Conservation (phyloP, 2,113 vertebrate genomes). For the Semicossyphus pulcher region DNA sequence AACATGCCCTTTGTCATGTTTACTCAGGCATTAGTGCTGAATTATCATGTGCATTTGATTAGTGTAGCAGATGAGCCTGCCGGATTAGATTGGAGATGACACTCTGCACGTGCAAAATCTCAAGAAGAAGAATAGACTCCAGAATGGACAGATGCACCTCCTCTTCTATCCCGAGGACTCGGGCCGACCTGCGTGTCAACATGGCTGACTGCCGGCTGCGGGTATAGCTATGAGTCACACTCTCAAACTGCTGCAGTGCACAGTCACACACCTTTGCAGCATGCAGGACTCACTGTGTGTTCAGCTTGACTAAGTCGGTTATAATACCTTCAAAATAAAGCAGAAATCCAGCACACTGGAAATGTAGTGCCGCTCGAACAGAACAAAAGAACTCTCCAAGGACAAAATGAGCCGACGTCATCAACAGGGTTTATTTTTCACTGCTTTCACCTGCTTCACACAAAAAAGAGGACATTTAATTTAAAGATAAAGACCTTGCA, state of each 20-base stretch:
- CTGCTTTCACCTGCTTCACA: slow-evolving; percentile 12
- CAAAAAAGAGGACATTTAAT: not conserved
- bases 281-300: slow-evolving; percentile 43
- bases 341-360: slow-evolving; percentile 35
- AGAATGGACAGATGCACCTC: slow-evolving; percentile 53
- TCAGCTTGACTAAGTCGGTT: slow-evolving; percentile 16
- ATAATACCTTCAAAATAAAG: slow-evolving; percentile 48
- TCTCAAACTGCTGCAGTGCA: slow-evolving; percentile 71
- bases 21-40: slow-evolving; percentile 63
- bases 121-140: slow-evolving; percentile 41
- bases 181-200: slow-evolving; percentile 50
- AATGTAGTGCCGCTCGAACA: slow-evolving; percentile 50
- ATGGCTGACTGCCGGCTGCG: slow-evolving; percentile 57
- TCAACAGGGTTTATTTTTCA: slow-evolving; percentile 53
- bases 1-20: slow-evolving; percentile 63
- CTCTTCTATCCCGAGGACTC: slow-evolving; percentile 36
- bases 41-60: slow-evolving; percentile 68
- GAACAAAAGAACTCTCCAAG: slow-evolving; percentile 59
- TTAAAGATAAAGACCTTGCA: not conserved
- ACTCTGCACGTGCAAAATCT: slow-evolving; percentile 32
- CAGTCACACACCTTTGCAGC: slow-evolving; percentile 47
- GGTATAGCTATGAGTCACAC: slow-evolving; percentile 73
- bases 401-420: slow-evolving; percentile 51
- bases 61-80: slow-evolving; percentile 55
- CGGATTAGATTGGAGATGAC: slow-evolving; percentile 52